Evolutionary conservation across 2,797 vertebrate species (phyloP).

Genomic region (Trematomus bernacchii): DNA sequence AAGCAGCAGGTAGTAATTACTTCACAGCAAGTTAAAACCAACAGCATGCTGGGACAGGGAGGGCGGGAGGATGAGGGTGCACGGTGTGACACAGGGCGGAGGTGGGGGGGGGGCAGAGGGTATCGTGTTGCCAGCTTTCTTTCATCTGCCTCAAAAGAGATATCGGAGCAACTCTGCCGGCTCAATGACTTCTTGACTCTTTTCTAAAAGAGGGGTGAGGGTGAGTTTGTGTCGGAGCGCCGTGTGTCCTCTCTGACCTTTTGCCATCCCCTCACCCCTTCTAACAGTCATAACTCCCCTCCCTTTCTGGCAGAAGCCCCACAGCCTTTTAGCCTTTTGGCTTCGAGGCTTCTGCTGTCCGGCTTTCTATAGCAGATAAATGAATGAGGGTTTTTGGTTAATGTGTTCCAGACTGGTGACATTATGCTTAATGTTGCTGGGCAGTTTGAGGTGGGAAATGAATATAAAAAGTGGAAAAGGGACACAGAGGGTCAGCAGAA

Average conservation of each 20-base stretch:
- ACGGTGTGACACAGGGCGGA: slow-evolving; percentile 23
- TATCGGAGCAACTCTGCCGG: slow-evolving; percentile 47
- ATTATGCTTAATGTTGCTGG: slow-evolving; percentile 47
- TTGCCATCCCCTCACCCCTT: slow-evolving; percentile 62
- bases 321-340: slow-evolving; percentile 56
- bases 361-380: slow-evolving; percentile 60
- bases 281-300: slow-evolving; percentile 9
- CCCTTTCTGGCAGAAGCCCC: slow-evolving; percentile 49
- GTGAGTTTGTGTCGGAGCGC: slow-evolving; percentile 30
- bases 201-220: slow-evolving; percentile 48
- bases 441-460: slow-evolving; percentile 47
- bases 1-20: slow-evolving; percentile 89
- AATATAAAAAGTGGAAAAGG: slow-evolving; percentile 40
- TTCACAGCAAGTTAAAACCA: slow-evolving; percentile 88
- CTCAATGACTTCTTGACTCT: slow-evolving; percentile 68
- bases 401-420: slow-evolving; percentile 77
- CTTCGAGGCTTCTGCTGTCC: slow-evolving; percentile 52
- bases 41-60: slow-evolving; percentile 66
- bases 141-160: slow-evolving; percentile 75
- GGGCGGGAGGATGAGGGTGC: slow-evolving; percentile 40
- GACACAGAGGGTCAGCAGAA: slow-evolving; percentile 67
- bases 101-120: slow-evolving; percentile 8
- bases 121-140: slow-evolving; percentile 70
- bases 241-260: slow-evolving; percentile 72
- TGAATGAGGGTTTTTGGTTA: slow-evolving; percentile 68